phyloP scores from a whole-genome alignment of 1,140 invertebrate genomes.

The Dryas iulia region DNA sequence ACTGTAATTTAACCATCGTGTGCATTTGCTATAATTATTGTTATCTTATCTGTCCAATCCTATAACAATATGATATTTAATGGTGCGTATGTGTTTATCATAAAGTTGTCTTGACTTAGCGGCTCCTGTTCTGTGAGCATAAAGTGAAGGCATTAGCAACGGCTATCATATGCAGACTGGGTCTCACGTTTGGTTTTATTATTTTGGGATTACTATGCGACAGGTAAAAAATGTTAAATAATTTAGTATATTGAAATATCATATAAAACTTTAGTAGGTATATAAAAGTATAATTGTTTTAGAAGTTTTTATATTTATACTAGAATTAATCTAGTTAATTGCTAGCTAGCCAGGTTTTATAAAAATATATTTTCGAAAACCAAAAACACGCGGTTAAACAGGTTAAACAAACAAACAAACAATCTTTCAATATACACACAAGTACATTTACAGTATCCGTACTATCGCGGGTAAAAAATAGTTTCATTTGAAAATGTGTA shows the following conservation, averaged over 20 bases:
- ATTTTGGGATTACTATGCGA: slow-evolving; percentile 62
- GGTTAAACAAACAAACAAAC: no score
- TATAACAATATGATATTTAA: not conserved
- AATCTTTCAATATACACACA: no score
- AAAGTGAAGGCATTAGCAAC: slow-evolving; percentile 51
- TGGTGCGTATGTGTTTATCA: not conserved
- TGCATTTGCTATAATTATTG: not conserved
- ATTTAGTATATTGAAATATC: not conserved
- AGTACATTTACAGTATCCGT: no score
- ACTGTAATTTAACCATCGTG: not conserved
- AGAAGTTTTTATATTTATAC: no score
- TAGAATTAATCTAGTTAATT: no score
- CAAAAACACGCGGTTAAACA: no score
- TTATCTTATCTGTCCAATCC: not conserved
- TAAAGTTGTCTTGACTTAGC: slow-evolving; percentile 40
- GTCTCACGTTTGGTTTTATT: slow-evolving; percentile 58
- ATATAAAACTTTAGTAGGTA: no score
- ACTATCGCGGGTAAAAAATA: no score
- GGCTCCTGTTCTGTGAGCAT: slow-evolving; percentile 62
- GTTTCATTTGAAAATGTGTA: no score
- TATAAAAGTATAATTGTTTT: no score
- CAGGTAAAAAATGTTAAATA: slow-evolving; percentile 42
- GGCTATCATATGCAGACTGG: slow-evolving; percentile 59
- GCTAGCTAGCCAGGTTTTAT: no score
- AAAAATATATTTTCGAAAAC: no score